phyloP scores from a whole-genome alignment of 2,888 invertebrate species.

The Tuta absoluta region DNA sequence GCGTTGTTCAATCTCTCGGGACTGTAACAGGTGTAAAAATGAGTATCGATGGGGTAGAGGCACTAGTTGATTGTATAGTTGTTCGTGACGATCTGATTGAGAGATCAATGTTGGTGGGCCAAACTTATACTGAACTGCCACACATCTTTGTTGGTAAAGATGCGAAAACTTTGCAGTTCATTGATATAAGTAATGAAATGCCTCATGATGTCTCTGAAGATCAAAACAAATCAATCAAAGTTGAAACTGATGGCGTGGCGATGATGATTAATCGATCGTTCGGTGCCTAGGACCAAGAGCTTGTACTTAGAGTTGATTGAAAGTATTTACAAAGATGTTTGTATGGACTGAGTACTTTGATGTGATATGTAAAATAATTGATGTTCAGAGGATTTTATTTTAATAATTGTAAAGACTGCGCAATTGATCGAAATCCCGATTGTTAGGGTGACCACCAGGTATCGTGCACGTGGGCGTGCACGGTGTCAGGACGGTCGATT shows the following conservation, averaged over 20 bases:
- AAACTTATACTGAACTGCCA: slow-evolving; percentile 1
- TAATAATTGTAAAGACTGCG: too few species aligned
- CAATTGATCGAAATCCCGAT: too few species aligned
- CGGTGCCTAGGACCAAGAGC: too few species aligned
- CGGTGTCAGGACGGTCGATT: too few species aligned
- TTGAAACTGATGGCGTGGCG: neutral
- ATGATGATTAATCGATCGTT: too few species aligned
- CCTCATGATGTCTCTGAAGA: neutral
- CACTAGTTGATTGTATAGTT: neutral
- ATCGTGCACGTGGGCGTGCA: too few species aligned
- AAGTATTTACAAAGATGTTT: too few species aligned
- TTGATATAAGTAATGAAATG: neutral
- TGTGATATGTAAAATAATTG: too few species aligned
- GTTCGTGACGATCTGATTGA: neutral
- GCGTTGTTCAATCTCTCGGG: neutral
- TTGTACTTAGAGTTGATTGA: too few species aligned
- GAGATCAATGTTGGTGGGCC: neutral
- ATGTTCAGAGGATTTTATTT: too few species aligned
- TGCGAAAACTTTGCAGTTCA: neutral
- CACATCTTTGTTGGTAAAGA: slow-evolving; percentile 6
- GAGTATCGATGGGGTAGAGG: neutral
- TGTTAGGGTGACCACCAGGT: too few species aligned
- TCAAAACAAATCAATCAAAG: neutral
- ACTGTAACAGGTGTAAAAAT: neutral
- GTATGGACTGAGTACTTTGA: too few species aligned